Evolutionary conservation across 2,797 vertebrate species (phyloP).

Genomic region (Mionectes olivaceus): DNA sequence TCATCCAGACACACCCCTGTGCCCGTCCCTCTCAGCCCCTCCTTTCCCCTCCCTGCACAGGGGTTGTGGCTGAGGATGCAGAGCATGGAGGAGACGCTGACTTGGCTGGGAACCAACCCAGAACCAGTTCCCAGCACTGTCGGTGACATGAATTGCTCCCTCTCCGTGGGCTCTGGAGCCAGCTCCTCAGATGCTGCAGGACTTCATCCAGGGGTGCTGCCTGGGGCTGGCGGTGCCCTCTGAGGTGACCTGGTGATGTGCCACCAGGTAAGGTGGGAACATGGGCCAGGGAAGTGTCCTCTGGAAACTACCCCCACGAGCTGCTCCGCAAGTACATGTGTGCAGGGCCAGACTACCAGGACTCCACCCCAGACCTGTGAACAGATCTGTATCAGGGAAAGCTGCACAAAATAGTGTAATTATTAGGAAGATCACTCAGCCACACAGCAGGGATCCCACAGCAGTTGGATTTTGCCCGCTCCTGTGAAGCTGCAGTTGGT

Average conservation of each 20-base stretch:
- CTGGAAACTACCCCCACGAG: not conserved
- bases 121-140: accelerated
- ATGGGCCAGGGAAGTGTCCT: accelerated
- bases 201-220: not conserved
- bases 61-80: not conserved
- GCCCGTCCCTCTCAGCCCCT: not conserved
- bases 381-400: not conserved
- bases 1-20: not conserved
- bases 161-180: not conserved
- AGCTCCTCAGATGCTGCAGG: not conserved
- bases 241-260: not conserved
- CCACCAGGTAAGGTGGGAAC: not conserved
- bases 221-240: not conserved
- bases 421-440: not conserved
- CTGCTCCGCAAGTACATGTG: not conserved
- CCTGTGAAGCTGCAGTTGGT: not conserved
- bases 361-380: not conserved
- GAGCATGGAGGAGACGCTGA: accelerated
- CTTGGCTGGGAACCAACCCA: not conserved
- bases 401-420: not conserved
- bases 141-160: not conserved
- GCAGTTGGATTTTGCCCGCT: not conserved
- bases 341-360: not conserved
- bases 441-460: not conserved
- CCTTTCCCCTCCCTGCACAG: not conserved